A percentile compares a stretch with the other conserved stretches of the same genome.
These are phyloP conservation scores for Xestia sexstrigata DNA, from an alignment of 2,888 invertebrate species.

Conservation along the genomic window DNA sequence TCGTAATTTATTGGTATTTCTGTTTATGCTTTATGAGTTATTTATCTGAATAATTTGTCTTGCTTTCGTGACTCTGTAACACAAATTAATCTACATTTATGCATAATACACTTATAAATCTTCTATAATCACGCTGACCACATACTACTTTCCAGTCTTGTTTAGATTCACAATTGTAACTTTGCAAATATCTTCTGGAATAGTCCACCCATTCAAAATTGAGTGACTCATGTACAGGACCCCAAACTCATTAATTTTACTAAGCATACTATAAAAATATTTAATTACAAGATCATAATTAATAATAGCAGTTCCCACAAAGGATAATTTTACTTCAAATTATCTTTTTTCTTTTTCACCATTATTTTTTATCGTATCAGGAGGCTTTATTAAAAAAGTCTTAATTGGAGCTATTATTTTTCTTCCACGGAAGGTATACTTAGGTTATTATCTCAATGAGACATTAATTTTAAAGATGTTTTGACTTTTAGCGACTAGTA, in stretches of 20 bases:
- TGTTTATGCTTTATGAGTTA: not conserved
- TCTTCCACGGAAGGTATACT: conserved; percentile 32
- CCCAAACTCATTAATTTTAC: conserved; percentile 8
- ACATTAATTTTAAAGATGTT: conserved; percentile 35
- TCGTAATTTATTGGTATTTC: not conserved
- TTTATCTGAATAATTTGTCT: not conserved
- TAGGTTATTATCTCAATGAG: conserved; percentile 24
- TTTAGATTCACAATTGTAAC: not conserved
- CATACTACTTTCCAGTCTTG: not conserved
- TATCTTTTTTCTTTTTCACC: too few species aligned
- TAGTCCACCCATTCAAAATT: not conserved
- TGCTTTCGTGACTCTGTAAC: not conserved
- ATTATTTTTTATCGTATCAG: conserved; percentile 47
- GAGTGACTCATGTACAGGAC: not conserved
- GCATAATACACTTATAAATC: not conserved
- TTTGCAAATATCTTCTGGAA: not conserved
- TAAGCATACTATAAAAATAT: conserved; percentile 14
- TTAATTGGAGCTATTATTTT: conserved; percentile 48
- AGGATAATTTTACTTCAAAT: conserved; percentile 37
- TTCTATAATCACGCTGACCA: not conserved
- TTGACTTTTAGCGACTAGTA: conserved; percentile 5
- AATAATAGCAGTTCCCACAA: conserved; percentile 32
- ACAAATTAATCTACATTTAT: not conserved
- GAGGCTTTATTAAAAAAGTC: conserved; percentile 46
- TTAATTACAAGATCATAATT: conserved; percentile 32